Conservation (phyloP, 1,140 invertebrate genomes). For the Drosophila burlai region DNA sequence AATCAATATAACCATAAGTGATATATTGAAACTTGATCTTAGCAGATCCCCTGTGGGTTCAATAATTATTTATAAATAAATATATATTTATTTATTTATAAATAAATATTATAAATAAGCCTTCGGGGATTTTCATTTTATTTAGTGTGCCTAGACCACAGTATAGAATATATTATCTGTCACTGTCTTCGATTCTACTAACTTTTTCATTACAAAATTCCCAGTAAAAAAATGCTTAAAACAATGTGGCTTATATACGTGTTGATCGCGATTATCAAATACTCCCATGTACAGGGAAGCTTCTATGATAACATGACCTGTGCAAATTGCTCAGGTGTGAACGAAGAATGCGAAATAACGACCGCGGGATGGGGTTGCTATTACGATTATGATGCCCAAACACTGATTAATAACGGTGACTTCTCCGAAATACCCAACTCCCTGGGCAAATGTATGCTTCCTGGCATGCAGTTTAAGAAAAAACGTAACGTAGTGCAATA, state of each 20-base stretch:
- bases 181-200: not conserved
- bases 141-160: no score
- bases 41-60: not conserved
- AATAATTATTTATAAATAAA: no score
- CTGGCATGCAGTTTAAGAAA: not conserved
- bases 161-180: no score
- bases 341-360: not conserved
- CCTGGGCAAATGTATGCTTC: not conserved
- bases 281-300: no score
- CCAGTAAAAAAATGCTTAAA: not conserved
- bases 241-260: not conserved
- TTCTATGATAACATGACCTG: conserved; percentile 14
- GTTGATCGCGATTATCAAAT: not conserved
- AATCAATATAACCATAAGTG: not conserved
- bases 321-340: conserved; percentile 6
- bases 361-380: conserved; percentile 14
- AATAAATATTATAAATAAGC: no score
- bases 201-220: not conserved
- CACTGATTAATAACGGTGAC: not conserved
- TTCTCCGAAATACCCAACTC: not conserved
- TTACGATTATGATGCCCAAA: not conserved
- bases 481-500: not conserved
- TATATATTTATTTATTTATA: no score
- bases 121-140: no score
- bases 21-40: not conserved